These are phyloP conservation scores for Propithecus coquereli DNA, from an alignment of 2,113 vertebrate species.

Conservation along the genomic window DNA sequence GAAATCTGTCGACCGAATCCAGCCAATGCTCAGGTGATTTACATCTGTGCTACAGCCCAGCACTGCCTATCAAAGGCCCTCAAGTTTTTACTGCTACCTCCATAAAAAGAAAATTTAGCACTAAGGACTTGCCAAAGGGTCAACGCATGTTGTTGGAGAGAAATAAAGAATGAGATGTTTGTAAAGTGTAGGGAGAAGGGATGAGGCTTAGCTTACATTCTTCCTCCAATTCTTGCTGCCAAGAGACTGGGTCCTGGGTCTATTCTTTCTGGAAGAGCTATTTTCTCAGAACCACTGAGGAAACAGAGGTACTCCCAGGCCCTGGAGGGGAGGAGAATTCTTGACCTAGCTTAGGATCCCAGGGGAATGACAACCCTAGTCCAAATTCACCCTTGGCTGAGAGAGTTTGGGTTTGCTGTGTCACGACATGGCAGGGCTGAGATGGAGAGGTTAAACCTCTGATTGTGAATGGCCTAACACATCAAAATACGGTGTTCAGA, in stretches of 20 bases:
- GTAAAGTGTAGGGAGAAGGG: constrained; percentile 45
- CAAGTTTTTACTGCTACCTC: constrained; percentile 61
- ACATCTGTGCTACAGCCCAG: constrained; percentile 26
- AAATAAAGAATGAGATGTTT: constrained; percentile 64
- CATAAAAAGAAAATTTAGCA: constrained; percentile 53
- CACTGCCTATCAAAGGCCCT: constrained; percentile 59
- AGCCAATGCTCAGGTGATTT: constrained; percentile 68
- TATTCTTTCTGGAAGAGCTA: not conserved
- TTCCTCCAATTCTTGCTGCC: constrained; percentile 17
- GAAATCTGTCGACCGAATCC: constrained; percentile 61
- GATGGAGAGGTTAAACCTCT: not conserved
- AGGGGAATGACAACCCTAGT: not conserved
- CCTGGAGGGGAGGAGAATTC: rapidly evolving
- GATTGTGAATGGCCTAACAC: not conserved
- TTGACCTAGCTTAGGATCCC: not conserved
- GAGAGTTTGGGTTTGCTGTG: not conserved
- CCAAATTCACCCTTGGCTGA: not conserved
- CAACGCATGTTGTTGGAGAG: not conserved
- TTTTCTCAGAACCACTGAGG: not conserved
- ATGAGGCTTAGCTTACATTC: not conserved
- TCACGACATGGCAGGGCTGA: not conserved
- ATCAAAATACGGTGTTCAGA: not conserved
- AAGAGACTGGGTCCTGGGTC: not conserved
- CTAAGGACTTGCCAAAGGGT: constrained; percentile 51
- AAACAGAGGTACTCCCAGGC: constrained; percentile 19